These are phyloP conservation scores for Drosophila tanythrix DNA, from an alignment of 2,888 invertebrate genomes.

Conservation along the genomic window DNA sequence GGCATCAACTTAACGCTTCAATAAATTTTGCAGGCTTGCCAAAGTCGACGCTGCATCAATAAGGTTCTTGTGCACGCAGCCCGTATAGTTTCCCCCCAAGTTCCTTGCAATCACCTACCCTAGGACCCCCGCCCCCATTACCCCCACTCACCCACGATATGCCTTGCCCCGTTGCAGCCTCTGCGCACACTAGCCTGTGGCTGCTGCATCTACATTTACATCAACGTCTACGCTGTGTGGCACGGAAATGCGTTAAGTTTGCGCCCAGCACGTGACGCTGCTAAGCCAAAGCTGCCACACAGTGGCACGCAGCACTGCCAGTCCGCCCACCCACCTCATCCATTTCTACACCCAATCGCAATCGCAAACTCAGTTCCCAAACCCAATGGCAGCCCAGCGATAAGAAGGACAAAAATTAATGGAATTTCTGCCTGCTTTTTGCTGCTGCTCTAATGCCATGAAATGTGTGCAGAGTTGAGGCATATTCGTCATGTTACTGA, in stretches of 20 bases:
- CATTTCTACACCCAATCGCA: slow-evolving; percentile 33
- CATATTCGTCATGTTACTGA: slow-evolving; percentile 21
- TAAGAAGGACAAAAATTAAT: slow-evolving; percentile 83
- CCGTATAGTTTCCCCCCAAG: slow-evolving; percentile 25
- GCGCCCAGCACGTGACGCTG: slow-evolving; percentile 78
- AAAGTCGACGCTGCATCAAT: slow-evolving; percentile 74
- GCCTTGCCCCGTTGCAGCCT: not conserved
- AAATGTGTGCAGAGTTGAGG: slow-evolving; percentile 23
- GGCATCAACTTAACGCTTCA: slow-evolving; percentile 81
- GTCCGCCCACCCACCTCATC: slow-evolving; percentile 2
- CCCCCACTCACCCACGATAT: not conserved
- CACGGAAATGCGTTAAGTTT: slow-evolving; percentile 81
- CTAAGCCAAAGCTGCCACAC: slow-evolving; percentile 80
- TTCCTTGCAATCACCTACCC: not conserved
- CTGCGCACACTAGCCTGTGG: slow-evolving; percentile 8
- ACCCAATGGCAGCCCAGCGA: slow-evolving; percentile 55
- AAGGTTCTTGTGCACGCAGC: slow-evolving; percentile 81
- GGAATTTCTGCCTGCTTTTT: slow-evolving; percentile 81
- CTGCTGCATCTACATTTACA: slow-evolving; percentile 13
- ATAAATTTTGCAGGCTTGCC: slow-evolving; percentile 76
- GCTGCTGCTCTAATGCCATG: slow-evolving; percentile 41
- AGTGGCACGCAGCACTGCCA: slow-evolving; percentile 71
- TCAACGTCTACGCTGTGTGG: slow-evolving; percentile 38
- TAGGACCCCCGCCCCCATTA: not conserved
- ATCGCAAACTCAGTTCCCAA: slow-evolving; percentile 25